Base-by-base conservation (phyloP, 2,113 vertebrate species). In the Chloropsis cyanopogon region DNA sequence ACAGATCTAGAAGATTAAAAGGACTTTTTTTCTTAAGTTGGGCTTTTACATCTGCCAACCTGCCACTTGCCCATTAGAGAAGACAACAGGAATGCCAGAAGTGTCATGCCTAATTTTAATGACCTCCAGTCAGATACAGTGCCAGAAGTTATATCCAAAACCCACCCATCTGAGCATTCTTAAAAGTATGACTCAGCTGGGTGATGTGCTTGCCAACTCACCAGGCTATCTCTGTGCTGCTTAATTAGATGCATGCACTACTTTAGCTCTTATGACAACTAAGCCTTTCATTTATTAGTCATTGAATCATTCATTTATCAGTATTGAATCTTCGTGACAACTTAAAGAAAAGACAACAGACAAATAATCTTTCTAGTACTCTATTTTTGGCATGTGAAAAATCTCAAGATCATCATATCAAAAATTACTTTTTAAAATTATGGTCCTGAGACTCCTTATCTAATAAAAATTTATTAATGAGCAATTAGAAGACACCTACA, bases 211-310 rank as follows among this genome's bases (percentile, higher is more conserved):
- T 96, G 92, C 91, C 95, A 91, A 66, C 53, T 78, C 86, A 82
- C 52, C 56, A 73, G 69, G 63, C 39, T 53, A 53, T 64, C 86
- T 78, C 47, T 2, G 13, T 15, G 54, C 72, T 89, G 93, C 97
- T 96, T 96, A 96, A 97, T 96, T 91, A 94, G 81, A 71, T 63
- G 65, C 49, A 75, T 39, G 44, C 53, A 81, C 54, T 95, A 68
- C 79, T 81, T 71, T 53, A 88, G 80, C 54, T 81, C 63, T 92
- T 50, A 47, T 8, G 39, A 80, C 56, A 96, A 50, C 31, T n/a
- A 63, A 68, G 72, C 26, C 63, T 60, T 81, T 75, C 23, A 49
- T 75, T 92, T 53, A 31, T 81, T 82, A 75, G 41, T 90, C 64
- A 39, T 46, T 37, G 37, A 37, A 37, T 37, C 37, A 37, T 37